phyloP scores from a whole-genome alignment of 1,140 invertebrate genomes.

The Gyrodactylus salaris region DNA sequence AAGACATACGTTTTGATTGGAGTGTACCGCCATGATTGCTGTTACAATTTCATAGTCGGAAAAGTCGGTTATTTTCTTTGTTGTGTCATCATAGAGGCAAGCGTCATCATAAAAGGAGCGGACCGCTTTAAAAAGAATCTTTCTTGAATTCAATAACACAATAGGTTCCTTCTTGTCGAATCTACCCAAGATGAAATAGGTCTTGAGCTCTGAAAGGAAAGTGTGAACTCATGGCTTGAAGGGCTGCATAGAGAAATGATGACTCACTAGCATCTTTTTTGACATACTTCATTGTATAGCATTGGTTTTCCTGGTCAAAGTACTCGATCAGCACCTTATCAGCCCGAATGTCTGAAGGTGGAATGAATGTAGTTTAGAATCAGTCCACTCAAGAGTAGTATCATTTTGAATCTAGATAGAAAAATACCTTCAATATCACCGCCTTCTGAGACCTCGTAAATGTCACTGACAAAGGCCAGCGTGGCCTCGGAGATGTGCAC shows the following conservation, averaged over 20 bases:
- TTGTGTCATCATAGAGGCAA: not conserved
- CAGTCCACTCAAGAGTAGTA: no score
- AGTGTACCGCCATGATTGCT: no score
- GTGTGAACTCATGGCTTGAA: not conserved
- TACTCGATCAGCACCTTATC: slow-evolving; percentile 16
- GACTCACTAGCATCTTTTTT: slow-evolving; percentile 10
- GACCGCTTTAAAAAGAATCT: not conserved
- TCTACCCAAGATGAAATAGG: not conserved
- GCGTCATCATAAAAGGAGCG: not conserved
- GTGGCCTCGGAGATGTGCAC: slow-evolving; percentile 56
- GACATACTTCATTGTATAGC: slow-evolving; percentile 9
- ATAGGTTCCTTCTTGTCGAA: not conserved
- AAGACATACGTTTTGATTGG: no score
- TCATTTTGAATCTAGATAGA: not conserved
- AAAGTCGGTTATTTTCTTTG: not conserved
- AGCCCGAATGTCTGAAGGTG: slow-evolving; percentile 16
- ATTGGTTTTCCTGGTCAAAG: slow-evolving; percentile 13
- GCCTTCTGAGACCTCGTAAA: slow-evolving; percentile 47
- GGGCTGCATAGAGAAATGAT: no score
- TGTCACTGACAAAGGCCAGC: slow-evolving; percentile 37
- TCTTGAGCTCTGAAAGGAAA: not conserved
- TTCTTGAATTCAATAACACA: slow-evolving; percentile 11
- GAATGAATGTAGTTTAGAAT: no score
- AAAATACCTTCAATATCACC: slow-evolving; percentile 40
- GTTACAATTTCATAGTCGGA: no score